These are phyloP conservation scores for Mamestra brassicae DNA, from an alignment of 2,888 invertebrate genomes.

Conservation along the genomic window DNA sequence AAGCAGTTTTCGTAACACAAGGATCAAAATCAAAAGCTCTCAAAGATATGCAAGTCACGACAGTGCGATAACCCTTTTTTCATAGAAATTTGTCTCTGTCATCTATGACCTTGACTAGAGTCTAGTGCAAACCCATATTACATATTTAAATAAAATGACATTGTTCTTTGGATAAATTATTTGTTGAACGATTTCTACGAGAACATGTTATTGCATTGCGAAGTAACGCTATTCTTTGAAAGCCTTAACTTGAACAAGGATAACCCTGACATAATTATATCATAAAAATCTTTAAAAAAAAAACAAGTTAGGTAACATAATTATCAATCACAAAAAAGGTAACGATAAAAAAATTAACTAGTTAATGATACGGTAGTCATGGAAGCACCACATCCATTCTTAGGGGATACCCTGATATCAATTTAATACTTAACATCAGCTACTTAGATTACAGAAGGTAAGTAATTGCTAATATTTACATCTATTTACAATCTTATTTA, in stretches of 20 bases:
- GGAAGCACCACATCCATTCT: conserved; percentile 74
- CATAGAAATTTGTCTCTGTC: too few relatives aligned
- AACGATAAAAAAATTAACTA: background rate
- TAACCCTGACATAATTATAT: background rate
- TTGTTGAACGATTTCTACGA: too few relatives aligned
- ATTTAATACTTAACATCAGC: conserved; percentile 81
- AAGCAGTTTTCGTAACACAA: background rate
- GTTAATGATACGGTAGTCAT: conserved; percentile 72
- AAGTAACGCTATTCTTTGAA: too few relatives aligned
- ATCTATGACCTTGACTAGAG: too few relatives aligned
- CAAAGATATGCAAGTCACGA: background rate
- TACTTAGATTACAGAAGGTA: conserved; percentile 77
- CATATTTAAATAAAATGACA: too few relatives aligned
- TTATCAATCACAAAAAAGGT: background rate
- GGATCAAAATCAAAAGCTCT: too few relatives aligned
- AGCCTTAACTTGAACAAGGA: too few relatives aligned
- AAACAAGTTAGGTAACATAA: background rate
- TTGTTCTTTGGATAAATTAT: background rate
- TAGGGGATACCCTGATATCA: conserved; percentile 90
- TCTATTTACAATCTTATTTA: conserved; percentile 73
- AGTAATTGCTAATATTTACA: conserved; percentile 82
- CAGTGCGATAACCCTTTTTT: background rate
- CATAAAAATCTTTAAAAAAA: background rate
- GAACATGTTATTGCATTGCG: too few relatives aligned
- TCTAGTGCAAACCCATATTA: too few relatives aligned